phyloP scores from a whole-genome alignment of 2,113 vertebrate genomes.

The Myocastor coypus region DNA sequence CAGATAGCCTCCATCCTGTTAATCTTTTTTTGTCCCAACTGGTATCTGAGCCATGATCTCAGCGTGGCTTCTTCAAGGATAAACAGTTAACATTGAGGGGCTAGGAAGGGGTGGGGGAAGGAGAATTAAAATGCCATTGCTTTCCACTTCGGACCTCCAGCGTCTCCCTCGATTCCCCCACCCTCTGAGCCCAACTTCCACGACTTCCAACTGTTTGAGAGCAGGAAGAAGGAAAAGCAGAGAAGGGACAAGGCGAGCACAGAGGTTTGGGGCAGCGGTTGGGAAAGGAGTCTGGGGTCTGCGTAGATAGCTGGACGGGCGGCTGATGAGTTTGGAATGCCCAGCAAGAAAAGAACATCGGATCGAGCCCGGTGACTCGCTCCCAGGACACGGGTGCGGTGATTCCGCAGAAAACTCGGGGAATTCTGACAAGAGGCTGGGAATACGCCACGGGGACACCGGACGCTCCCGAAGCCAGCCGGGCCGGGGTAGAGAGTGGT shows the following conservation, averaged over 20 bases:
- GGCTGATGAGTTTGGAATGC: constrained; percentile 28
- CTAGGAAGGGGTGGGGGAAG: constrained; percentile 54
- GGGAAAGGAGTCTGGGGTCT: not conserved
- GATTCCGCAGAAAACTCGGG: not conserved
- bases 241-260: not conserved
- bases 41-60: constrained; percentile 86
- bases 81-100: constrained; percentile 85
- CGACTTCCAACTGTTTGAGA: constrained; percentile 69
- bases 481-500: not conserved
- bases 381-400: not conserved
- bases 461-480: not conserved
- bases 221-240: constrained; percentile 27
- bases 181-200: constrained; percentile 63
- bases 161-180: constrained; percentile 39
- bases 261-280: not conserved
- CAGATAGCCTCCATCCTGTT: constrained; percentile 89
- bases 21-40: constrained; percentile 84
- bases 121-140: constrained; percentile 67
- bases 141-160: constrained; percentile 67
- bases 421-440: constrained; percentile 61
- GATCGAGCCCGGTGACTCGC: not conserved
- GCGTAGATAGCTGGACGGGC: not conserved
- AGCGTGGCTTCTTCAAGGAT: constrained; percentile 86
- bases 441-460: not conserved
- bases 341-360: not conserved